Evolutionary conservation across 2,797 vertebrate genomes (phyloP), one percentile per base, ranked within the genome.

Genomic region (Lagocephalus sceleratus): DNA sequence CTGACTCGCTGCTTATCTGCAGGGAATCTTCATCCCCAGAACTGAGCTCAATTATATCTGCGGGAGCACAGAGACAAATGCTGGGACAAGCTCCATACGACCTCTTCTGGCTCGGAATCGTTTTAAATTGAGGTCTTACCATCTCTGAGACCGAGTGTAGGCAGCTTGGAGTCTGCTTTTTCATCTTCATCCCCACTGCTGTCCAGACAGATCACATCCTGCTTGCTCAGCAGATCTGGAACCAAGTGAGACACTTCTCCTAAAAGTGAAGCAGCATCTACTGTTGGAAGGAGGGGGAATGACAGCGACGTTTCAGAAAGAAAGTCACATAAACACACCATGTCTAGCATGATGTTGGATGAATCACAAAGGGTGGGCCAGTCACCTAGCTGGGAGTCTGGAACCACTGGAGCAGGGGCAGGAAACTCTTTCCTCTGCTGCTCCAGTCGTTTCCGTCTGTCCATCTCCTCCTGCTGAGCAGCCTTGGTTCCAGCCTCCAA

Each of bases 41-140:
- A 75, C 97, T 99, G 67, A 99, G 87, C 81, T 99, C 97, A 56
- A 99, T 99, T 76, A 99, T 90, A 86, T 99, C 97, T 96, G 68
- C 6, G 5, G 19, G 25, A 45, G 29, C 9, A 58, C 4, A 14
- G 26, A 56, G 39, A 14, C 21, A 44, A 67, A 63, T 12, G 41
- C 17, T 45, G 15, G n/a, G 26, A 65, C 32, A 68, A 40, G 49
- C 3, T 1, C 4, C 6, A 42, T 42, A 6, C 17, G 17, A 19
- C 7, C 6, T 42, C 16, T n/a, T 19, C 7, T 42, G 7, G 7
- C 3, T 19, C 19, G n/a, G n/a, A 42, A 19, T 42, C n/a, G 6
- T 7, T 19, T 35, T 35, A 3, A 12, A 35, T 4, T 35, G 12
- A 14, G 15, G 21, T 39, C 44, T 71, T 66, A 88, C 88, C 90